Percentiles rank a stretch among this genome's conserved stretches.
These are phyloP conservation scores for Gari tellinella DNA, from an alignment of 2,888 invertebrate genomes.

Conservation along the genomic window DNA sequence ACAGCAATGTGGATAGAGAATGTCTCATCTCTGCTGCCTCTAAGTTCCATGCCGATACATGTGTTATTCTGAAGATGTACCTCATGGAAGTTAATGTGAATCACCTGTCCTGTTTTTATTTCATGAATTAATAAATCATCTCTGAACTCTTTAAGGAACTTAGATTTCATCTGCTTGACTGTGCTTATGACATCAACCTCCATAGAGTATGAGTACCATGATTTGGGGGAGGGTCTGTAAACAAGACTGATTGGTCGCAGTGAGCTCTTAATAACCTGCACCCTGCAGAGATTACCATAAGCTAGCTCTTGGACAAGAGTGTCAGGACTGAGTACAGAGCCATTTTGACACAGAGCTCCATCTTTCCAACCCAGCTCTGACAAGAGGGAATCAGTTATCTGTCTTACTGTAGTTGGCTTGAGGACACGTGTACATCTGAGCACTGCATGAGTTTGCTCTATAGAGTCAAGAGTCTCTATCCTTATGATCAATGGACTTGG, in stretches of 20 bases:
- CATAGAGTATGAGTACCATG: neutral
- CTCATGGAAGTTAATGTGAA: slow-evolving; percentile 34
- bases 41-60: slow-evolving; percentile 23
- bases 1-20: slow-evolving; percentile 30
- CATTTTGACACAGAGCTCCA: slow-evolving; percentile 22
- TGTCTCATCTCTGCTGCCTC: slow-evolving; percentile 6
- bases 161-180: slow-evolving; percentile 15
- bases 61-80: slow-evolving; percentile 11
- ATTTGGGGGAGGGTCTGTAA: slow-evolving; percentile 9
- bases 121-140: slow-evolving; percentile 12
- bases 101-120: neutral
- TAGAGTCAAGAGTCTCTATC: too few relatives aligned
- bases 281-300: neutral
- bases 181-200: neutral
- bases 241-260: slow-evolving; percentile 8
- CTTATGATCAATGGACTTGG: too few relatives aligned
- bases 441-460: too few relatives aligned
- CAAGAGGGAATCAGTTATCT: too few relatives aligned
- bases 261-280: slow-evolving; percentile 20
- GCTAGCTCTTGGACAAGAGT: neutral
- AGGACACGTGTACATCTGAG: too few relatives aligned
- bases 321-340: slow-evolving; percentile 9
- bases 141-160: slow-evolving; percentile 8
- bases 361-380: too few relatives aligned
- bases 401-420: too few relatives aligned